Conservation (phyloP, 2,888 invertebrate genomes). For the Shargacucullia verbasci region DNA sequence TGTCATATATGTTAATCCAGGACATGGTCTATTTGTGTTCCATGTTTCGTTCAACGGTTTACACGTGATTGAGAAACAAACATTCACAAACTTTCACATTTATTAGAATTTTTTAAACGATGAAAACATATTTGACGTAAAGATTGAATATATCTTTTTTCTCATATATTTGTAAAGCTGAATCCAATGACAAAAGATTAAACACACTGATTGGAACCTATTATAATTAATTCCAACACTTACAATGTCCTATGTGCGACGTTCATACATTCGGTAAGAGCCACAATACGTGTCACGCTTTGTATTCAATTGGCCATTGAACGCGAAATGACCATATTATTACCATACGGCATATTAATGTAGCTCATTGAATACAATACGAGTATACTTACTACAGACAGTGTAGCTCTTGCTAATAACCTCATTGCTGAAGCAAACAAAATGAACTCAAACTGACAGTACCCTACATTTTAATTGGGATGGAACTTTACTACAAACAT, state of each 20-base stretch:
- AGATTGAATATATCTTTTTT: too few relatives aligned
- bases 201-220: slow-evolving; percentile 1
- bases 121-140: too few relatives aligned
- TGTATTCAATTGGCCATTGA: slow-evolving; percentile 35
- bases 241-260: slow-evolving; percentile 2
- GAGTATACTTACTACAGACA: slow-evolving; percentile 38
- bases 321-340: slow-evolving; percentile 50
- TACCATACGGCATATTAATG: slow-evolving; percentile 51
- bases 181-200: background rate
- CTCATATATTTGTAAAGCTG: background rate
- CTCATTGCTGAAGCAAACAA: background rate
- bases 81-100: too few relatives aligned
- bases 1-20: too few relatives aligned
- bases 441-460: too few relatives aligned
- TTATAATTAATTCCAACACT: slow-evolving; percentile 2
- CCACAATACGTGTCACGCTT: slow-evolving; percentile 32
- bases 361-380: slow-evolving; percentile 27
- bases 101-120: too few relatives aligned
- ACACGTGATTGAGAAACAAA: too few relatives aligned
- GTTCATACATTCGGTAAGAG: slow-evolving; percentile 14
- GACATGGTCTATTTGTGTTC: too few relatives aligned
- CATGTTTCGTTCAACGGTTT: too few relatives aligned
- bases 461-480: too few relatives aligned
- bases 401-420: slow-evolving; percentile 18
- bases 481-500: too few relatives aligned